Percentiles rank a stretch among this genome's conserved stretches.
These are phyloP conservation scores for Coelopa frigida DNA, from an alignment of 1,140 invertebrate species.

Conservation along the genomic window DNA sequence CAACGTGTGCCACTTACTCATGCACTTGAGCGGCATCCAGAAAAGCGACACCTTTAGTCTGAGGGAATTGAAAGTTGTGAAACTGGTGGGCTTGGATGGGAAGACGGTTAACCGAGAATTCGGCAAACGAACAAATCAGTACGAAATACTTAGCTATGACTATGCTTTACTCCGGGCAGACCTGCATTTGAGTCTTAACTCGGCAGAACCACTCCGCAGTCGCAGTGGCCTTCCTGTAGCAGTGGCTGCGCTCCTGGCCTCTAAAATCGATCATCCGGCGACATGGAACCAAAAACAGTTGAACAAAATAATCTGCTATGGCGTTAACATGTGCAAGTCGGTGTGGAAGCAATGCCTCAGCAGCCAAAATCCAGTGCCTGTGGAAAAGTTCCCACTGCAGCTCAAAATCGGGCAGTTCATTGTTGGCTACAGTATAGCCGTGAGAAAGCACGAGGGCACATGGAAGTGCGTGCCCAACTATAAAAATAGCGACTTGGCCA, in stretches of 20 bases:
- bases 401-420: constrained; percentile 31
- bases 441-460: constrained; percentile 17
- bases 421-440: constrained; percentile 17
- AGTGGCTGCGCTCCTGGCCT: constrained; percentile 27
- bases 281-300: constrained; percentile 27
- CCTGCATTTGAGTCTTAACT: constrained; percentile 23
- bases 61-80: constrained; percentile 29
- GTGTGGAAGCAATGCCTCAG: constrained; percentile 23
- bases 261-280: constrained; percentile 34
- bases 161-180: constrained; percentile 30
- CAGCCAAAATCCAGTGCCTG: constrained; percentile 15
- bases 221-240: constrained; percentile 28
- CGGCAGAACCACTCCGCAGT: constrained; percentile 16
- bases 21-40: constrained; percentile 16
- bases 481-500: constrained; percentile 22
- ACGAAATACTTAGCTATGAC: constrained; percentile 21
- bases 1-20: constrained; percentile 24
- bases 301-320: constrained; percentile 32
- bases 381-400: constrained; percentile 26
- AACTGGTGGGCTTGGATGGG: constrained; percentile 26
- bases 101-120: constrained; percentile 19
- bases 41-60: constrained; percentile 19
- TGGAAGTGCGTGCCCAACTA: constrained; percentile 32
- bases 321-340: constrained; percentile 27
- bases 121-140: constrained; percentile 16